Base-by-base conservation (phyloP, 1,140 invertebrate species). In the Caenorhabditis remanei region DNA sequence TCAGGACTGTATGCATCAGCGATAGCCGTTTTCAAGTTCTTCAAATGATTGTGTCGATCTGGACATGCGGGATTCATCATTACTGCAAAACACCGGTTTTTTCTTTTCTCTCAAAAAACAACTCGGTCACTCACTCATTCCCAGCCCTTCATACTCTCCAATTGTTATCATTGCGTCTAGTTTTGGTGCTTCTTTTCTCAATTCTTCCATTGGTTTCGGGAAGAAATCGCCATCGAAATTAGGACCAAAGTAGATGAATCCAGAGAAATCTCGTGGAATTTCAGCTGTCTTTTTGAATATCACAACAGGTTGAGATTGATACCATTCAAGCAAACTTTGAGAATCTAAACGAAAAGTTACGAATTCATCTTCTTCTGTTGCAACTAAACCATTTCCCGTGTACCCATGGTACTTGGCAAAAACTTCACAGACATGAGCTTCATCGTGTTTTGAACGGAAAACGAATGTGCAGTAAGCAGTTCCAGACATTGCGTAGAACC, bases 111-210 rank as follows among this genome's bases (percentile, higher is more conserved):
- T 32, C 14, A 48, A 46, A 48, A n/a, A 11, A 16, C 19, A 83
- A 40, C 24, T 58, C 41, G 16, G 19, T 48, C 19, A 63, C 86
- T 53, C 16, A 90, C 89, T 55, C 48, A 90, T 87, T 50, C 58
- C 61, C n/a, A 91, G 41, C n/a, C 90, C 90, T 55, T 90, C 90
- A 85, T 63, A 56, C n/a, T 85, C 86, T 43, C 88, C 89, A 13
- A 87, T 58, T 21, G 46, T 21, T 14, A 61, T 21, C 82, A 90
- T 87, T 55, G 63, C 46, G 53, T 83, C 50, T 48, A 87, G 75
- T 56, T 67, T 55, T 16, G 88, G 86, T n/a, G 67, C 84, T 48
- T 85, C 83, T 61, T 79, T 87, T 58, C 88, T 84, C 83, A 89
- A 65, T 43, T 85, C 84, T 9, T 65, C 82, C 14, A 87, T 53